Percentiles rank a stretch among this genome's conserved stretches.
Evolutionary conservation across 2,113 vertebrate species (phyloP).

Genomic region (Phalacrocorax brasilianus): DNA sequence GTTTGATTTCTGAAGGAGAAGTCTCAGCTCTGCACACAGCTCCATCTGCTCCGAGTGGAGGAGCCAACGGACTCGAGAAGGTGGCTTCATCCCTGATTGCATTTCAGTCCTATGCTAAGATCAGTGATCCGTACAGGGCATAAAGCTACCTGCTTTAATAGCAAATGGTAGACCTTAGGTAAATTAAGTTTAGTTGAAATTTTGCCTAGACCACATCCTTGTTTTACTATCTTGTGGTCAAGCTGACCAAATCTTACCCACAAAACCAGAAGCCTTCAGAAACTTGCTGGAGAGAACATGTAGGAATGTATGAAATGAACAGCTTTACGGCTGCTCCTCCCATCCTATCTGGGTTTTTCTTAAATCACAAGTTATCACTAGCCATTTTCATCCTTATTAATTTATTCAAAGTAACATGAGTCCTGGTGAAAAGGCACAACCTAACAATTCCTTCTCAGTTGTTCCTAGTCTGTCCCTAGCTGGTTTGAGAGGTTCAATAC

Average conservation of each 20-base stretch:
- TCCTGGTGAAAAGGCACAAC: neutral
- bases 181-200: no score
- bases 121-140: neutral
- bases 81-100: neutral
- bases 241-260: neutral
- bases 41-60: neutral
- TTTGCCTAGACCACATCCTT: neutral
- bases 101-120: fast-evolving
- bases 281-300: neutral
- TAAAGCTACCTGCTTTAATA: neutral
- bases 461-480: neutral
- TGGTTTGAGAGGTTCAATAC: neutral
- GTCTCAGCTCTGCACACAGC: neutral
- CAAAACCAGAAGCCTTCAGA: no score
- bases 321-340: neutral
- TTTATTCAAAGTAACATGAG: neutral
- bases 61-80: neutral
- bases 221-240: neutral
- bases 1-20: neutral
- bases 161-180: neutral
- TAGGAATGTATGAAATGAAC: neutral
- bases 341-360: neutral
- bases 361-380: neutral
- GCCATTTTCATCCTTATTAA: neutral
- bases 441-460: neutral